phyloP scores from a whole-genome alignment of 2,797 vertebrate species.

The Gymnoscopelus microlampas region DNA sequence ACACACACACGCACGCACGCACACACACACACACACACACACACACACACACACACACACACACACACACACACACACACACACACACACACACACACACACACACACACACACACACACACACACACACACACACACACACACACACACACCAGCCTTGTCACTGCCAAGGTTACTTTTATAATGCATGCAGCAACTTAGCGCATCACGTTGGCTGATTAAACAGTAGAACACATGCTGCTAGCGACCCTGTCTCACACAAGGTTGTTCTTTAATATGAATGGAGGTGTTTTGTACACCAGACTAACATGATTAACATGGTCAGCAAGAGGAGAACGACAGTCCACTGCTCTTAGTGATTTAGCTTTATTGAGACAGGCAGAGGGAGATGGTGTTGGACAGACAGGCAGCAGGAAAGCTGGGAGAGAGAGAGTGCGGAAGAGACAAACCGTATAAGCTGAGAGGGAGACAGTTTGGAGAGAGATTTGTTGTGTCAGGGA shows the following conservation, averaged over 20 bases:
- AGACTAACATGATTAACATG: slow-evolving; percentile 10
- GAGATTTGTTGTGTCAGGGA: no score
- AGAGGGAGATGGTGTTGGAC: no score
- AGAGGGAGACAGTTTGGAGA: no score
- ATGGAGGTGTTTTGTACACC: slow-evolving; percentile 29
- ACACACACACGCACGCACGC: slow-evolving; percentile 48
- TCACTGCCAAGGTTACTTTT: slow-evolving; percentile 29
- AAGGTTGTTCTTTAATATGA: slow-evolving; percentile 26
- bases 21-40: slow-evolving; percentile 42
- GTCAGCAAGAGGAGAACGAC: background rate
- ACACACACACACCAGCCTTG: slow-evolving; percentile 35
- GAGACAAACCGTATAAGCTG: no score
- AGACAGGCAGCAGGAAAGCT: no score
- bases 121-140: slow-evolving; percentile 46
- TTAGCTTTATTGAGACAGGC: no score
- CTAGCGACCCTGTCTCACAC: no score
- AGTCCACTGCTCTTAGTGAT: background rate
- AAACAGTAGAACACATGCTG: no score
- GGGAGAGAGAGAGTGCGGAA: no score
- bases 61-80: slow-evolving; percentile 41
- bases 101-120: slow-evolving; percentile 45
- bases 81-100: slow-evolving; percentile 45
- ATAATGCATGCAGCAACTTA: no score
- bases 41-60: slow-evolving; percentile 45
- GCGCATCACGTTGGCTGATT: no score